A percentile compares a stretch with the other conserved stretches of the same genome.
Evolutionary conservation across 1,140 invertebrate genomes (phyloP).

Genomic region (Ephestia elutella): DNA sequence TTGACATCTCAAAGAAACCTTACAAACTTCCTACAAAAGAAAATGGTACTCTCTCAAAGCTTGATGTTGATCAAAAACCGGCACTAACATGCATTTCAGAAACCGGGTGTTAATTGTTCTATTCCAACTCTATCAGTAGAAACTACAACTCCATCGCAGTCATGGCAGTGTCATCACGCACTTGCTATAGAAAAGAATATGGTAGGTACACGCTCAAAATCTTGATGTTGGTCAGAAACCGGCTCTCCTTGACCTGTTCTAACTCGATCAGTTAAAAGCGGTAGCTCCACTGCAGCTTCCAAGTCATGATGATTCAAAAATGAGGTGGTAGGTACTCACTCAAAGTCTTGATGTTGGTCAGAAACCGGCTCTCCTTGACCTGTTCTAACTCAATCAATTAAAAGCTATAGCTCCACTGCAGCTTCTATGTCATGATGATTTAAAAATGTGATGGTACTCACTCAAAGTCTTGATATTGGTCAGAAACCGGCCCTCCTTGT

Average conservation of each 20-base stretch:
- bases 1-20: too few relatives aligned
- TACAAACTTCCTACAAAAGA: too few relatives aligned
- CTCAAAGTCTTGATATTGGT: slow-evolving; percentile 40
- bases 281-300: slow-evolving; percentile 46
- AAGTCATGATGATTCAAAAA: too few relatives aligned
- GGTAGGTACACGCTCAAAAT: slow-evolving; percentile 46
- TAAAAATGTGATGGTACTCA: too few relatives aligned
- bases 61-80: slow-evolving; percentile 26
- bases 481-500: slow-evolving; percentile 24
- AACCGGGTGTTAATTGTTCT: slow-evolving; percentile 39
- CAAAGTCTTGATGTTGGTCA: slow-evolving; percentile 33
- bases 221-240: slow-evolving; percentile 25
- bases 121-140: slow-evolving; percentile 48
- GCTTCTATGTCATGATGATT: too few relatives aligned
- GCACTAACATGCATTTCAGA: too few relatives aligned
- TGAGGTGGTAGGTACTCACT: too few relatives aligned
- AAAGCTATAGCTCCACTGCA: slow-evolving; percentile 40
- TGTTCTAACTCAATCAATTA: slow-evolving; percentile 51
- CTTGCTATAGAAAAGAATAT: too few relatives aligned
- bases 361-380: slow-evolving; percentile 27
- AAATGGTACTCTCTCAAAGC: too few relatives aligned
- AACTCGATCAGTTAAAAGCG: slow-evolving; percentile 44
- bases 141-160: slow-evolving; percentile 44
- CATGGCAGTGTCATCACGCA: too few relatives aligned
- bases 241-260: slow-evolving; percentile 39